Evolutionary conservation across 2,797 vertebrate genomes (phyloP), one percentile per base, ranked within the genome.

Genomic region (Sarcoramphus papa): DNA sequence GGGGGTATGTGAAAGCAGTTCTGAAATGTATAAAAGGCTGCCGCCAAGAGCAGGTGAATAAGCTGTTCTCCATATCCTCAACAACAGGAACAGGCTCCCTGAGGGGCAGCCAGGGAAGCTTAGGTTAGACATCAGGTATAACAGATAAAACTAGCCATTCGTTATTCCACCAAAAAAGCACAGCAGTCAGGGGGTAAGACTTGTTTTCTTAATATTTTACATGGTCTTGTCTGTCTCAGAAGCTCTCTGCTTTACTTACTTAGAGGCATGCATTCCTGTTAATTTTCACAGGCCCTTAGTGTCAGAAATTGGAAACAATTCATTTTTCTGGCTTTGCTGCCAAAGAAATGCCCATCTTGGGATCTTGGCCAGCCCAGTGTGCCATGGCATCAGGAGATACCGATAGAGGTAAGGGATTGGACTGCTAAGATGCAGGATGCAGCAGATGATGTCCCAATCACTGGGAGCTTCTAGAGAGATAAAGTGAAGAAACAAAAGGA

Each of bases 341-440:
- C 17, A 25, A 83, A 85, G 12, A 79, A 77, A 74, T 7, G 10
- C 2, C 12, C 24, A 24, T 24, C 22, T 56, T 37, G 72, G 12
- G 24, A 35, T 37, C 48, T 51, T 35, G 24, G 35, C 50, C 64
- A 89, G 23, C 8, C 13, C 60, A 41, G 17, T 4, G 19, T 30
- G 22, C 54, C 37, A 57, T 3, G 9, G 35, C 31, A 86, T 43
- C 9, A 65, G 16, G 28, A 89, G 18, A 48, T 51, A 81, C 1
- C 0, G 1, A 64, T 0, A 60, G 40, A 80, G 25, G 16, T 15
- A 77, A 74, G 5, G 4, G 14, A 59, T 0, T 31, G 30, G 48
- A 48, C 11, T 54, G 33, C 24, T 73, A 57, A 68, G 9, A 53
- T 11, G 37, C 6, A n/a, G 28, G 31, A 53, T 45, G 41, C 6